Evolutionary conservation across 2,113 vertebrate species (phyloP).

Genomic region (Enhydra lutris): DNA sequence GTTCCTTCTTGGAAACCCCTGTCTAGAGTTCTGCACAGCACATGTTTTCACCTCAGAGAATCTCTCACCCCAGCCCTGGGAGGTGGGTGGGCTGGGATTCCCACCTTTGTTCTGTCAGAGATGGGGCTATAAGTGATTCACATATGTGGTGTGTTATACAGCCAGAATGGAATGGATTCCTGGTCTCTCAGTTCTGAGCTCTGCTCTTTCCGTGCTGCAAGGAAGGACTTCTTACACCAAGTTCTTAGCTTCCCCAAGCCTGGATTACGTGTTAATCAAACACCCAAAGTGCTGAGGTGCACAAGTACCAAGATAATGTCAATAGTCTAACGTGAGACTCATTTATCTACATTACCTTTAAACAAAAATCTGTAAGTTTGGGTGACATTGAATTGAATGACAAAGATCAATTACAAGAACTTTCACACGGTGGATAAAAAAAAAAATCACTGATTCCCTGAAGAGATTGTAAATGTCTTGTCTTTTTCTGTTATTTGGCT

Average conservation of each 20-base stretch:
- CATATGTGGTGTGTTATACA: neutral
- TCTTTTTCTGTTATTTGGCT: slow-evolving; percentile 39
- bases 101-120: neutral
- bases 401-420: slow-evolving; percentile 80
- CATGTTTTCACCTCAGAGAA: neutral
- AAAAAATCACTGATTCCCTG: slow-evolving; percentile 48
- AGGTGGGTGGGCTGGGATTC: neutral
- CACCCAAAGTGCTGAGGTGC: slow-evolving; percentile 75
- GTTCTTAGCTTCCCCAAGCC: slow-evolving; percentile 74
- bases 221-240: slow-evolving; percentile 64
- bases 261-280: slow-evolving; percentile 81
- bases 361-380: slow-evolving; percentile 79
- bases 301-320: slow-evolving; percentile 78
- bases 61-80: neutral
- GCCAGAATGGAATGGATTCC: neutral
- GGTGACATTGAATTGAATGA: slow-evolving; percentile 79
- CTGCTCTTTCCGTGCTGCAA: neutral
- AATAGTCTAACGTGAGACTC: slow-evolving; percentile 78
- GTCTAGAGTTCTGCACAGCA: neutral
- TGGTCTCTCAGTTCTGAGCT: slow-evolving; percentile 21
- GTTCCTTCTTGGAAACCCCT: neutral
- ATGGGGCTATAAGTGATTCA: neutral
- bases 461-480: slow-evolving; percentile 63
- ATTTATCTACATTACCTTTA: slow-evolving; percentile 82
- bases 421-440: slow-evolving; percentile 54